Base-by-base conservation (phyloP, 2,888 invertebrate genomes). In the Catotricha subobsoleta region DNA sequence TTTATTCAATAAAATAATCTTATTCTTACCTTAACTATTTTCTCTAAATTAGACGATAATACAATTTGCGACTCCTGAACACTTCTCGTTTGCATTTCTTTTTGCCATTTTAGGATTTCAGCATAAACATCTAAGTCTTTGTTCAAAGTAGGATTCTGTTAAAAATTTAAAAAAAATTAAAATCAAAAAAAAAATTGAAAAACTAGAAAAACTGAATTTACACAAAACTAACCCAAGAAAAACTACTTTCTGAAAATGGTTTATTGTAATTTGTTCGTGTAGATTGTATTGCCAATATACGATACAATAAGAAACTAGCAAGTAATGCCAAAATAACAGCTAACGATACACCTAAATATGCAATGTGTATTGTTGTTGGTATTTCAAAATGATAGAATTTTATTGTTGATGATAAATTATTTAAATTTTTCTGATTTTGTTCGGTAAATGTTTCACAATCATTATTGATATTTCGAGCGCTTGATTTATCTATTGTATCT, bases 31-130 rank as follows among this genome's bases (percentile, higher is more conserved):
- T 80, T 82, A 45, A 80, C 75, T 52, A 86, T 79, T 62, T 84
- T 74, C 59, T 83, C 70, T 50, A 84, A 68, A 67, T 84, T 83
- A 48, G 76, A 72, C 53, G 76, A 74, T 46, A 86, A 70, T 65
- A 78, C 79, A 49, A 72, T 72, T 60, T 80, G 76, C 48, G 80
- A 71, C 52, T 80, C 79, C 48, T 68, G 67, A 5, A 79, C 75
- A 41, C 80, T 79, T 46, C 76, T 74, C 36, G 74, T 70, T 66
- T 80, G 80, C 51, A 80, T 59, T 47, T 75, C 68, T 47, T 73
- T 67, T 47, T 79, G 75, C 75, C 77, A 79, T 44, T 74, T 68
- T 36, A 78, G 64, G 45, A 80, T 63, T 59, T 78, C 76, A 36
- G 69, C 67, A 60, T 79, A 79, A 40, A 72, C 65, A 48, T 72